These are phyloP conservation scores for Pseudorasbora parva DNA, from an alignment of 2,113 vertebrate genomes.

Conservation along the genomic window DNA sequence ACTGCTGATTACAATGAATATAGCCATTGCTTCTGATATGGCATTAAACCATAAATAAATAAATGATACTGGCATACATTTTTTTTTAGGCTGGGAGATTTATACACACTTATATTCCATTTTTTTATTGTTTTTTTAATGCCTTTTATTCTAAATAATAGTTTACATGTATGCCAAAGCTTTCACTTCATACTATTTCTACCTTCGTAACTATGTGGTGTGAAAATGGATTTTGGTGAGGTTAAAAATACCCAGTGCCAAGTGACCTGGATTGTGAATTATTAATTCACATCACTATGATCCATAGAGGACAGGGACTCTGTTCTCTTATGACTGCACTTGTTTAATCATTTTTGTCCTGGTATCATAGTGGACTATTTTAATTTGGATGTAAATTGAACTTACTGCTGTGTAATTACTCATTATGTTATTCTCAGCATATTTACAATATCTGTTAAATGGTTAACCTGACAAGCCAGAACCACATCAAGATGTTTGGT, in stretches of 20 bases:
- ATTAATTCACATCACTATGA: conserved; percentile 20
- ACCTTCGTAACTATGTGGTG: neutral
- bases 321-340: neutral
- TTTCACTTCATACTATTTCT: neutral
- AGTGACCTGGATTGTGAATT: conserved; percentile 16
- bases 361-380: neutral
- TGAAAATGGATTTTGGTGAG: conserved; percentile 11
- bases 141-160: neutral
- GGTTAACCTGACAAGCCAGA: no score
- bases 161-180: neutral
- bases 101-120: neutral
- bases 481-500: no score
- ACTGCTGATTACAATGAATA: no score
- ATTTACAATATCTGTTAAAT: no score
- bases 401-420: neutral
- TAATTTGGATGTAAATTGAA: neutral
- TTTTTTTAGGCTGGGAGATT: neutral
- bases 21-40: no score
- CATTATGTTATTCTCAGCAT: neutral
- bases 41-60: no score
- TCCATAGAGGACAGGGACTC: neutral
- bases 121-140: neutral
- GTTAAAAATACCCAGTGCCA: conserved; percentile 35
- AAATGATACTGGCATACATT: neutral
- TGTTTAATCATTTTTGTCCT: neutral